phyloP scores from a whole-genome alignment of 2,797 vertebrate genomes.

The Leucoraja ocellata region DNA sequence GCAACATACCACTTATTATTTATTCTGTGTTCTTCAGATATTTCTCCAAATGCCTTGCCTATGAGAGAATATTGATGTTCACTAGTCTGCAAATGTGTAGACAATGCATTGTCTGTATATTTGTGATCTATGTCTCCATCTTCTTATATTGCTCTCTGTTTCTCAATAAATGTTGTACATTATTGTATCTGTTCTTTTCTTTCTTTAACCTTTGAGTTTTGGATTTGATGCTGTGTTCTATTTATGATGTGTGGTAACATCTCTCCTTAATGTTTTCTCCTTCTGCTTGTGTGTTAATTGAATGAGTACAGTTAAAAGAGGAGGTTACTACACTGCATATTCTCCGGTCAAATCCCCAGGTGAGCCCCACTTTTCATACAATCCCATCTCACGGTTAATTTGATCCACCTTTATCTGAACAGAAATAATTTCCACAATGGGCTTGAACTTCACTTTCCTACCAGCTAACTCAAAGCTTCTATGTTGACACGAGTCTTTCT shows the following conservation, averaged over 20 bases:
- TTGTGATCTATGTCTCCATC: constrained; percentile 27
- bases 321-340: constrained; percentile 71
- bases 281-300: constrained; percentile 51
- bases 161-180: constrained; percentile 4
- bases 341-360: constrained; percentile 86
- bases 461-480: neutral
- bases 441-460: neutral
- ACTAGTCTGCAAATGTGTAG: neutral
- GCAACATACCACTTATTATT: neutral
- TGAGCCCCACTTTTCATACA: constrained; percentile 59
- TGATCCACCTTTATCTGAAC: neutral
- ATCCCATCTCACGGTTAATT: constrained; percentile 29
- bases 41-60: neutral
- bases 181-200: neutral
- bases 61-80: neutral
- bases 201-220: constrained; percentile 33
- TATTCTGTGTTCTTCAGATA: neutral
- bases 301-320: constrained; percentile 72
- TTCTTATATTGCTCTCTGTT: constrained; percentile 21
- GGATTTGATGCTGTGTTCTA: constrained; percentile 43
- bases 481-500: constrained; percentile 24
- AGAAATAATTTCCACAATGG: neutral
- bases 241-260: constrained; percentile 45
- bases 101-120: constrained; percentile 3
- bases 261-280: constrained; percentile 60